A percentile compares a stretch with the other conserved stretches of the same genome.
These are phyloP conservation scores for Phyllostomus discolor DNA, from an alignment of 2,113 vertebrate species.

Conservation along the genomic window DNA sequence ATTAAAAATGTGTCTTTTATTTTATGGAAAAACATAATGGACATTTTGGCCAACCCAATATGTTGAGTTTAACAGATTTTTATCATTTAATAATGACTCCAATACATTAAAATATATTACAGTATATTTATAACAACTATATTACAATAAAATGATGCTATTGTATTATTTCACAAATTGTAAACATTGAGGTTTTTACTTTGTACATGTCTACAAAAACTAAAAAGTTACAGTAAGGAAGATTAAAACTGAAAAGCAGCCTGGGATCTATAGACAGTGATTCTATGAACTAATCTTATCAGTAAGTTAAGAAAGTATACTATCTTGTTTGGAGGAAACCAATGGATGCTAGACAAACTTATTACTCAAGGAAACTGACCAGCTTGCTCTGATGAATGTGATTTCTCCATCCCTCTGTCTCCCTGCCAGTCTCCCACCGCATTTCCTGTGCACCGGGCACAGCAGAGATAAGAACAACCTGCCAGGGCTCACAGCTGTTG, in stretches of 20 bases:
- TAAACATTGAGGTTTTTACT: background rate
- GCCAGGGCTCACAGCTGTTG: background rate
- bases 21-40: too few species aligned
- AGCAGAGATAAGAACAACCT: background rate
- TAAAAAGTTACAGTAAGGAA: background rate
- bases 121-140: background rate
- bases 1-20: too few species aligned
- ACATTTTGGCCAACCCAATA: too few species aligned
- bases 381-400: background rate
- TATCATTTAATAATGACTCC: background rate
- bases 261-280: background rate
- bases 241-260: background rate
- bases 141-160: background rate
- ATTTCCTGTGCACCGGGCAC: background rate
- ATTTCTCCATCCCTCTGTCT: background rate
- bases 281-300: background rate
- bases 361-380: background rate
- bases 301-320: background rate
- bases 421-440: background rate
- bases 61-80: background rate
- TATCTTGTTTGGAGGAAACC: constrained; percentile 30
- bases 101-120: background rate
- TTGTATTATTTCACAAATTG: background rate
- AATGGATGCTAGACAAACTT: constrained; percentile 15
- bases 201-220: background rate